phyloP scores from a whole-genome alignment of 1,140 invertebrate species.

The Drosophila pallidifrons region DNA sequence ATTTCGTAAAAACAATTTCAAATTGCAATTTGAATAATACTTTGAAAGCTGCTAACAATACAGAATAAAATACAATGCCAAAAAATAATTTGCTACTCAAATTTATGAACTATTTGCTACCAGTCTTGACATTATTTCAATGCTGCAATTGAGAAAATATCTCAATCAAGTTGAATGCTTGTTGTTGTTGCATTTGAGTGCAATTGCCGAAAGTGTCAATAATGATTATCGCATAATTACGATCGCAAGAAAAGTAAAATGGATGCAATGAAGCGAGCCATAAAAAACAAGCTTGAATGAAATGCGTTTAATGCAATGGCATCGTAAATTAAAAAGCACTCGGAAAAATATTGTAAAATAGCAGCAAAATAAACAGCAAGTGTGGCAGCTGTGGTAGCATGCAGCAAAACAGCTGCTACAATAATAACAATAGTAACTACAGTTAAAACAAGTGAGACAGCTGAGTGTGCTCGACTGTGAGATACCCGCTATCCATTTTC shows the following conservation, averaged over 20 bases:
- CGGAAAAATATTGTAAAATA: conserved; percentile 40
- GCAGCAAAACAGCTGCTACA: conserved; percentile 31
- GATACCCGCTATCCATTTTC: background rate
- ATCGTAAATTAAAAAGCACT: conserved; percentile 24
- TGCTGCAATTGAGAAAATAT: background rate
- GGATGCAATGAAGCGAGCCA: background rate
- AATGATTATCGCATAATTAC: conserved; percentile 40
- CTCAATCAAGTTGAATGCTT: background rate
- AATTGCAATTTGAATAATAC: background rate
- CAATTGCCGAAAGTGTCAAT: conserved; percentile 14
- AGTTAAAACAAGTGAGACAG: background rate
- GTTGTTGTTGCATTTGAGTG: background rate
- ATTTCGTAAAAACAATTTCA: background rate
- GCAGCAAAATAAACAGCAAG: conserved; percentile 36
- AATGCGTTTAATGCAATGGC: conserved; percentile 10
- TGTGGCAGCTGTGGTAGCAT: conserved; percentile 10
- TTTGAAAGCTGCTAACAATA: background rate
- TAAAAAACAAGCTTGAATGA: conserved; percentile 35
- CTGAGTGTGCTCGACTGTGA: background rate
- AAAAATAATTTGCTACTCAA: too few species aligned
- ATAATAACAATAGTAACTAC: conserved; percentile 13
- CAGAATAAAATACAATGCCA: background rate
- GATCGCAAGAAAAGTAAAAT: conserved; percentile 20
- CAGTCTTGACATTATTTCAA: background rate
- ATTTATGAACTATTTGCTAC: background rate